phyloP scores from a whole-genome alignment of 53 echinoderm and acorn worm species.

The Temnopleurus reevesii region DNA sequence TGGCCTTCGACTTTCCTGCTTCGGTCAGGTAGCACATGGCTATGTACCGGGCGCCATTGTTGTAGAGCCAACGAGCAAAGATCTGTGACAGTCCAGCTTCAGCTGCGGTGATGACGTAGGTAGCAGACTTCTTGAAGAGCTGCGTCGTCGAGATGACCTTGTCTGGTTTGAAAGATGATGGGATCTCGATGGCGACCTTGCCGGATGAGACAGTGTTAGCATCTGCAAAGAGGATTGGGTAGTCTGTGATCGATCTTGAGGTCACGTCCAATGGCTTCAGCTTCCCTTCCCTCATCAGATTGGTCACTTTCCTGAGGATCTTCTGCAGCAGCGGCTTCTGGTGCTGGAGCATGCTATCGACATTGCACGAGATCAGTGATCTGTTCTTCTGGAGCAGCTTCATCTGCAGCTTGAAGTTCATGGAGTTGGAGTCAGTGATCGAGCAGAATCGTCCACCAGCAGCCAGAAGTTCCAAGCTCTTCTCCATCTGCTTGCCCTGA shows the following conservation, averaged over 20 bases:
- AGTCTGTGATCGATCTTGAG: constrained; percentile 59
- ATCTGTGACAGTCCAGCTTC: constrained; percentile 69
- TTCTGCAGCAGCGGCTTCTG: constrained; percentile 59
- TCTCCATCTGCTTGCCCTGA: constrained; percentile 73
- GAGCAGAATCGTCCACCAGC: constrained; percentile 79
- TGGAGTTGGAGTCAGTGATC: constrained; percentile 62
- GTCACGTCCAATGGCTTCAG: constrained; percentile 63
- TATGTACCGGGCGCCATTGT: constrained; percentile 79
- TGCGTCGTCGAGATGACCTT: constrained; percentile 59
- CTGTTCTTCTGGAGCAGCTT: constrained; percentile 72
- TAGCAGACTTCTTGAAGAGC: constrained; percentile 71
- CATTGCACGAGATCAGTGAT: constrained; percentile 70
- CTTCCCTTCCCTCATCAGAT: constrained; percentile 61
- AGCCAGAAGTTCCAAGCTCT: constrained; percentile 66
- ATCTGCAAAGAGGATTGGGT: constrained; percentile 58
- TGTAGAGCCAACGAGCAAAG: constrained; percentile 78
- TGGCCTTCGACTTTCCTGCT: constrained; percentile 34
- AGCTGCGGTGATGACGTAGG: constrained; percentile 79
- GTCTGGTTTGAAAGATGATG: constrained; percentile 58
- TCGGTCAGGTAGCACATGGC: constrained; percentile 71
- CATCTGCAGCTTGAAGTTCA: constrained; percentile 67
- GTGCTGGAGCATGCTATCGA: constrained; percentile 67
- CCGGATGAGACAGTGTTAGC: constrained; percentile 55
- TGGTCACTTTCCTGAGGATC: constrained; percentile 64
- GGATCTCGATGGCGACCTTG: constrained; percentile 63